A percentile compares a stretch with the other conserved stretches of the same genome.
phyloP scores from a whole-genome alignment of 2,113 vertebrate genomes.

The Macroglossus sobrinus region DNA sequence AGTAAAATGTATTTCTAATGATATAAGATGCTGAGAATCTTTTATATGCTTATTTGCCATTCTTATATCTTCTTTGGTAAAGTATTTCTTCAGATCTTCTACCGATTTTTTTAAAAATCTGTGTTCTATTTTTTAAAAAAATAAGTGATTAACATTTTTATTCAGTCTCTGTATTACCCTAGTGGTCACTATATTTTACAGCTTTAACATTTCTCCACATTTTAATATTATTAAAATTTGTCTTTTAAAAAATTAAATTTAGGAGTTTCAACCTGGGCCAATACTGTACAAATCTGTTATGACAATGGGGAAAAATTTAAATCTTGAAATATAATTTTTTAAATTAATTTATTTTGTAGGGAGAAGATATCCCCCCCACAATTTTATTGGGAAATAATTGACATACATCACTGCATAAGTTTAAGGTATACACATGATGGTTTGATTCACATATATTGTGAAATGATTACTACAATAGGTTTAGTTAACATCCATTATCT shows the following conservation, averaged over 20 bases:
- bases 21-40: background rate
- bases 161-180: background rate
- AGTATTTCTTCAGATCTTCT: background rate
- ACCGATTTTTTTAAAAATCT: background rate
- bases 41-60: background rate
- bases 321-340: background rate
- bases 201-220: background rate
- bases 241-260: background rate
- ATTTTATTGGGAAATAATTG: background rate
- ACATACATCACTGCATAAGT: background rate
- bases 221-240: background rate
- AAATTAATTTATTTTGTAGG: background rate
- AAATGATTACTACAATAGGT: background rate
- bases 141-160: background rate
- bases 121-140: background rate
- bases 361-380: background rate
- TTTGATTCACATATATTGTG: background rate
- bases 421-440: background rate
- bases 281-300: background rate
- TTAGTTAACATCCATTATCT: background rate
- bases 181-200: background rate
- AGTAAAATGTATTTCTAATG: background rate
- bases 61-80: background rate
- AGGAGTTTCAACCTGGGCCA: background rate
- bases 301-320: background rate